phyloP scores from a whole-genome alignment of 2,797 vertebrate species.

The Champsocephalus gunnari region DNA sequence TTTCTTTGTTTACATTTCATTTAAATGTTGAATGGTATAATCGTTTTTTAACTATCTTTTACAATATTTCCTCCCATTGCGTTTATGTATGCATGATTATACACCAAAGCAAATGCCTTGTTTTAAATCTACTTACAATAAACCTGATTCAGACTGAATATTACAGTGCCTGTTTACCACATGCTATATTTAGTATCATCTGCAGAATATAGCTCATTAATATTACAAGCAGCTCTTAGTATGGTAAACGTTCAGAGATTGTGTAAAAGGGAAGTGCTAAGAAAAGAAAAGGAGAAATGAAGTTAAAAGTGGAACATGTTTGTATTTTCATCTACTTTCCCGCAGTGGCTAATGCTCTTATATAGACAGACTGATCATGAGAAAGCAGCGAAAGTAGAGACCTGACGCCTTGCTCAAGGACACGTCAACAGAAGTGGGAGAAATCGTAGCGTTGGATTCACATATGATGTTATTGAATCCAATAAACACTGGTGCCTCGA shows the following conservation, averaged over 20 bases:
- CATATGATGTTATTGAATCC: neutral
- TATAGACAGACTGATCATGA: no score
- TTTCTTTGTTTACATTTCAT: no score
- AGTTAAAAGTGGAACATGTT: conserved; percentile 39
- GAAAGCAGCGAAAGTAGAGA: no score
- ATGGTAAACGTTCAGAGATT: conserved; percentile 21
- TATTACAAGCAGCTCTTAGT: no score
- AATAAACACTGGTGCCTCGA: neutral
- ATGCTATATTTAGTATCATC: neutral
- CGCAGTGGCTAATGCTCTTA: neutral
- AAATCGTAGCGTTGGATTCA: neutral
- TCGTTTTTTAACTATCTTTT: no score
- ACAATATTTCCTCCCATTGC: no score
- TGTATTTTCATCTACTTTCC: conserved; percentile 8
- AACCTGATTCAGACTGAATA: no score
- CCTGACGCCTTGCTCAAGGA: neutral
- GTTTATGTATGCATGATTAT: no score
- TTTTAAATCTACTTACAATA: no score
- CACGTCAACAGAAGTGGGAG: neutral
- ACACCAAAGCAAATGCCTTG: no score
- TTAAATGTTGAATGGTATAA: no score
- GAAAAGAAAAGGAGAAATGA: conserved; percentile 43
- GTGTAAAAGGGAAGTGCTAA: conserved; percentile 43
- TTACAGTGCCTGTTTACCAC: no score
- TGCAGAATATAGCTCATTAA: neutral